Conservation (phyloP, 1,140 invertebrate genomes). For the Neoseiulus cucumeris region DNA sequence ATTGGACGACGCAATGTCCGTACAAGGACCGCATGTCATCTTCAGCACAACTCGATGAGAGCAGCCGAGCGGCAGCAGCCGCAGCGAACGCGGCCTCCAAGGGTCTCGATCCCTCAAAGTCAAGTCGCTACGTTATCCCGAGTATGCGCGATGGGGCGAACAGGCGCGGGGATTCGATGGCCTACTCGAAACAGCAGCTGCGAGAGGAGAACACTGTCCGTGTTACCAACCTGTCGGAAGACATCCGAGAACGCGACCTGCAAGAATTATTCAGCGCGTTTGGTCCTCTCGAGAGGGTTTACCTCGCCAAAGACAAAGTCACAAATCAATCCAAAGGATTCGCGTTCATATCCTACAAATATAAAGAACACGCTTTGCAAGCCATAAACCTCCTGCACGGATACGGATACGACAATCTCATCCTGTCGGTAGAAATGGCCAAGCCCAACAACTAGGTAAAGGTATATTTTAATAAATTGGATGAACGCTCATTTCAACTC, state of each 20-base stretch:
- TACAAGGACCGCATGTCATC: constrained; percentile 59
- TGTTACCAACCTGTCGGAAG: constrained; percentile 92
- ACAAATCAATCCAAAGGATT: constrained; percentile 42
- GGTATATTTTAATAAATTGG: too few relatives aligned
- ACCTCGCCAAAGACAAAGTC: constrained; percentile 58
- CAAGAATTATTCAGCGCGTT: constrained; percentile 84
- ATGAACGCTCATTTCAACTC: too few relatives aligned
- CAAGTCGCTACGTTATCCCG: constrained; percentile 51
- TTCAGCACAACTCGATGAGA: constrained; percentile 11
- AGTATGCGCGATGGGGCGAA: constrained; percentile 55
- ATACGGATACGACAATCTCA: constrained; percentile 92
- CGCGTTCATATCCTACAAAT: constrained; percentile 88
- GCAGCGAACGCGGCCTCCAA: constrained; percentile 12
- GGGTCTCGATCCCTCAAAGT: constrained; percentile 23
- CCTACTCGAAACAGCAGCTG: constrained; percentile 22
- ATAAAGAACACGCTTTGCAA: constrained; percentile 62
- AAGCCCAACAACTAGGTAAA: constrained; percentile 32
- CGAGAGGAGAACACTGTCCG: constrained; percentile 67
- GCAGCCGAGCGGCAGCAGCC: constrained; percentile 11
- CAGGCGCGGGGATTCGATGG: constrained; percentile 48
- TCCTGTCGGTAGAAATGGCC: constrained; percentile 95
- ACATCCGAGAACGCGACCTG: constrained; percentile 78
- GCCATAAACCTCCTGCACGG: constrained; percentile 78
- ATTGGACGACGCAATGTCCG: constrained; percentile 91
- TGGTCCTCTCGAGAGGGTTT: constrained; percentile 65